Evolutionary conservation across 2,113 vertebrate species (phyloP).

Genomic region (Pterocles burchelli): DNA sequence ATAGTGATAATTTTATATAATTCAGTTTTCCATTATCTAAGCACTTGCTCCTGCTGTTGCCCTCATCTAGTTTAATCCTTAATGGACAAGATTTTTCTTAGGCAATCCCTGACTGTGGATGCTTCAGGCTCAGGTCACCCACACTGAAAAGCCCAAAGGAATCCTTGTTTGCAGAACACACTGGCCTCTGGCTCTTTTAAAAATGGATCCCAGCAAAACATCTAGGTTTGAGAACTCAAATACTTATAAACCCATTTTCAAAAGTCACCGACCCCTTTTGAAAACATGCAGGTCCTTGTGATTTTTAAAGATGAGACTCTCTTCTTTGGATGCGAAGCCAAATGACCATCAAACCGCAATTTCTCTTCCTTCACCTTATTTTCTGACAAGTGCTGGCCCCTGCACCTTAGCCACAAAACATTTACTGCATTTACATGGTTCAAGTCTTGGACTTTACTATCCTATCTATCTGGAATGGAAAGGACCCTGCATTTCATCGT

Average conservation of each 20-base stretch:
- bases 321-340: not conserved
- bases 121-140: not conserved
- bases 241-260: not conserved
- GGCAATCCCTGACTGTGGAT: not conserved
- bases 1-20: not conserved
- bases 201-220: not conserved
- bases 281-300: not conserved
- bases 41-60: not conserved
- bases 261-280: not conserved
- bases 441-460: not conserved
- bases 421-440: rapidly evolving
- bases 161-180: not conserved
- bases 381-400: not conserved
- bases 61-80: not conserved
- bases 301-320: not conserved
- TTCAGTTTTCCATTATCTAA: not conserved
- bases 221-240: not conserved
- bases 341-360: not conserved
- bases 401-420: not conserved
- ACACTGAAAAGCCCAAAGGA: not conserved
- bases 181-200: not conserved
- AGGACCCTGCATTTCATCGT: not conserved
- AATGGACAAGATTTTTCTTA: not conserved
- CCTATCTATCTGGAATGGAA: not conserved
- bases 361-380: not conserved